Base-by-base conservation (phyloP, 2,888 invertebrate genomes). In the Chrysolina haemoptera region DNA sequence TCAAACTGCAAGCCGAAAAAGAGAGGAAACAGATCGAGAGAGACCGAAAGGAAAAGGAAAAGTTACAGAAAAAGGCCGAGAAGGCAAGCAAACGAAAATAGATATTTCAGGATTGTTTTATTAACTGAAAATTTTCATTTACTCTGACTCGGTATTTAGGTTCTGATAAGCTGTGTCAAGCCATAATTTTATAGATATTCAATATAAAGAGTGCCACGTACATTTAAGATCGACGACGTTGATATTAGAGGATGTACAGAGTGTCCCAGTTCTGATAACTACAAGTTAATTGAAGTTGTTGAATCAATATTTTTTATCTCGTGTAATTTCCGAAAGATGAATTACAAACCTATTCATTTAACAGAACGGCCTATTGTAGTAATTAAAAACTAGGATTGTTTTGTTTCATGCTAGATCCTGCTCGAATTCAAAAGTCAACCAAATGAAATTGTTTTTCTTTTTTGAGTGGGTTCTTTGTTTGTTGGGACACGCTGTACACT, bases 31-130 rank as follows among this genome's bases (percentile, higher is more conserved):
- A 94, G 72, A 92, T 94, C 87, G 98, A 98, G 84, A 96, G 96
- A 82, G 95, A 96, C 82, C 90, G 93, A 71, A 94, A 95, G 83
- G 93, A 94, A 82, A 93, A 95, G 82, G 95, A 97, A 86, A 95
- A 96, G 85, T 92, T 95, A 85, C 92, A 94, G 86, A 92, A 94
- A 85, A 96, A 97, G 89, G 96, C 96, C 14, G 96, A 96, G 85
- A 92, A 91, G 83, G 89, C 89, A 48, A 89, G 84, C 79, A 91
- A 93, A 88, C 94, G 93, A 89, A 94, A 94, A 89, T 91, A 76
- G 63, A 65, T 48, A 53, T 53, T 66, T 35, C 12, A 18, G 20
- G 12, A 70, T 43, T 2, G 63, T 35, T 62, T 46, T 20, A 41
- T 59, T n/a, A 35, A 59, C 22, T 14, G 27, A 10, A n/a, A 59